Evolutionary conservation across 1,140 invertebrate genomes (phyloP).

Genomic region (Hetaerina americana): DNA sequence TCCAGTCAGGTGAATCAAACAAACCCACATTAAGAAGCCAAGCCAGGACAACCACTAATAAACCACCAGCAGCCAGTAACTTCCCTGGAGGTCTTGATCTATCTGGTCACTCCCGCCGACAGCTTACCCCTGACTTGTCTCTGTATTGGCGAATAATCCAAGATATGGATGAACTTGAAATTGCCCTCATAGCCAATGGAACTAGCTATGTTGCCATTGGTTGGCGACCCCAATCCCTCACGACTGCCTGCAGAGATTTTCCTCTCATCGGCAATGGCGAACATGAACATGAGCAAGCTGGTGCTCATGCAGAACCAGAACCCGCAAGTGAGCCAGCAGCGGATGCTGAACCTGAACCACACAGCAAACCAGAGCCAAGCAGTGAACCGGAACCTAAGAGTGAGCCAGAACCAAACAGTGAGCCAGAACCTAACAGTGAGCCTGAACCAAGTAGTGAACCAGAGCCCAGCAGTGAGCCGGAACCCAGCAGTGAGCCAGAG

Average conservation of each 20-base stretch:
- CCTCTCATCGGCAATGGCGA: conserved; percentile 28
- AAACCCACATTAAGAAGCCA: background rate
- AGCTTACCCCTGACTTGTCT: conserved; percentile 54
- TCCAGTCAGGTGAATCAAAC: background rate
- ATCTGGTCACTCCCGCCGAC: conserved; percentile 23
- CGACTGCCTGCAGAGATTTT: conserved; percentile 59
- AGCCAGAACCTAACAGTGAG: conserved; percentile 24
- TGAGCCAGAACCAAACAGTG: conserved; percentile 25
- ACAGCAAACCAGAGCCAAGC: conserved; percentile 24
- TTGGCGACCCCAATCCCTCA: conserved; percentile 60
- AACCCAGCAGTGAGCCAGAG: conserved; percentile 11
- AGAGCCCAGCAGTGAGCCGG: conserved; percentile 15
- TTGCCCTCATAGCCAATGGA: conserved; percentile 55
- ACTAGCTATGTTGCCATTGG: conserved; percentile 76
- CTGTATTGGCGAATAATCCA: conserved; percentile 73
- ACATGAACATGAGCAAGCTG: background rate
- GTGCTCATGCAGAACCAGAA: conserved; percentile 10
- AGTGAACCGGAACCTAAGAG: conserved; percentile 25
- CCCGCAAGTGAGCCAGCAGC: conserved; percentile 23
- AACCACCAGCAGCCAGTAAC: background rate
- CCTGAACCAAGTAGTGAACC: conserved; percentile 19
- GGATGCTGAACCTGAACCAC: conserved; percentile 32
- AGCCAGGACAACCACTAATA: background rate
- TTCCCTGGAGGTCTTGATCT: background rate
- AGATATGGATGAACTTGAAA: conserved; percentile 68